These are phyloP conservation scores for Polyodon spathula DNA, from an alignment of 2,113 vertebrate species.

Conservation along the genomic window DNA sequence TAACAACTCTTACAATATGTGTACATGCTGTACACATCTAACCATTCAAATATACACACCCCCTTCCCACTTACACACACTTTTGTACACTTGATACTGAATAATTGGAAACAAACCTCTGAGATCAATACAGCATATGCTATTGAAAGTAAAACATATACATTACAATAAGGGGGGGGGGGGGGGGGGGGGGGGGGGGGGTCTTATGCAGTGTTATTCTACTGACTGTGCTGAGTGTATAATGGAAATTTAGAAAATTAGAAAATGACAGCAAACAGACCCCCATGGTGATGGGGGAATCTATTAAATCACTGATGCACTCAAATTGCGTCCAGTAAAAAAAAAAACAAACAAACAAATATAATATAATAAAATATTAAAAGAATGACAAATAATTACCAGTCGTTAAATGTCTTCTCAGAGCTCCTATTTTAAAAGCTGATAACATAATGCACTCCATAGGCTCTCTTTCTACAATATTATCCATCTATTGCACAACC, in stretches of 20 bases:
- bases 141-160: constrained; percentile 23
- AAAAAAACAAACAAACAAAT: too few relatives aligned
- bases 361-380: too few relatives aligned
- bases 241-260: neutral
- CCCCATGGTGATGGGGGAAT: neutral
- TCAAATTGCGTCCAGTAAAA: too few relatives aligned
- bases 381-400: too few relatives aligned
- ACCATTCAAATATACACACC: neutral
- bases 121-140: constrained; percentile 13
- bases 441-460: too few relatives aligned
- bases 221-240: constrained; percentile 30
- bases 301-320: too few relatives aligned
- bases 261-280: neutral
- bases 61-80: neutral
- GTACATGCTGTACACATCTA: neutral
- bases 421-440: too few relatives aligned
- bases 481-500: neutral
- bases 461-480: neutral
- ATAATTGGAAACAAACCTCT: constrained; percentile 22
- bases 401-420: too few relatives aligned
- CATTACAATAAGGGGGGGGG: constrained; percentile 22
- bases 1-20: neutral
- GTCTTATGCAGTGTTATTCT: constrained; percentile 43
- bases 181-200: constrained; percentile 47
- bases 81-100: constrained; percentile 30